Percentiles rank a stretch among this genome's conserved stretches.
Evolutionary conservation across 2,113 vertebrate genomes (phyloP).

Genomic region (Scomber japonicus): DNA sequence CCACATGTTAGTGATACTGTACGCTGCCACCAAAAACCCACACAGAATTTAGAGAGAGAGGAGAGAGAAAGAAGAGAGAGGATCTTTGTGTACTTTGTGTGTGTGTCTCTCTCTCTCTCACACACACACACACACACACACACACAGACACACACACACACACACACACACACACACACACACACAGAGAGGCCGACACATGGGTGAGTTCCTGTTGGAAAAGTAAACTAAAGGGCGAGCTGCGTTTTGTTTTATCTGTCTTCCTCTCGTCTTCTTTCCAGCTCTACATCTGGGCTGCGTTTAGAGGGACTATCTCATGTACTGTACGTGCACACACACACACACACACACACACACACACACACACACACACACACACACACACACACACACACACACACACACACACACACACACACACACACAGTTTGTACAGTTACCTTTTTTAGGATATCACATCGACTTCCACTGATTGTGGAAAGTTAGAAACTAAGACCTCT

Average conservation of each 20-base stretch:
- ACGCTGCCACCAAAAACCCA: constrained; percentile 51
- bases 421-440: background rate
- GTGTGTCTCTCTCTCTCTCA: background rate
- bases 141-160: constrained; percentile 13
- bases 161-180: constrained; percentile 17
- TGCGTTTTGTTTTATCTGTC: constrained; percentile 53
- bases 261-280: constrained; percentile 45
- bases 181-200: background rate
- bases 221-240: constrained; percentile 44
- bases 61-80: constrained; percentile 13
- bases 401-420: constrained; percentile 24
- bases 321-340: constrained; percentile 6
- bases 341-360: constrained; percentile 27
- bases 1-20: constrained; percentile 61
- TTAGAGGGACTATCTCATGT: constrained; percentile 66
- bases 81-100: background rate
- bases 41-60: constrained; percentile 45
- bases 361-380: constrained; percentile 20
- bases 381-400: background rate
- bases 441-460: too few relatives aligned
- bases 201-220: constrained; percentile 12
- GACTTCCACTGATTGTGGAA: too few relatives aligned
- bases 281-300: constrained; percentile 76
- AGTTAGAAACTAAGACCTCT: too few relatives aligned
- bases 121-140: constrained; percentile 31